A percentile compares a stretch with the other conserved stretches of the same genome.
Evolutionary conservation across 2,888 invertebrate genomes (phyloP).

Genomic region (Leptinotarsa tumamoca): DNA sequence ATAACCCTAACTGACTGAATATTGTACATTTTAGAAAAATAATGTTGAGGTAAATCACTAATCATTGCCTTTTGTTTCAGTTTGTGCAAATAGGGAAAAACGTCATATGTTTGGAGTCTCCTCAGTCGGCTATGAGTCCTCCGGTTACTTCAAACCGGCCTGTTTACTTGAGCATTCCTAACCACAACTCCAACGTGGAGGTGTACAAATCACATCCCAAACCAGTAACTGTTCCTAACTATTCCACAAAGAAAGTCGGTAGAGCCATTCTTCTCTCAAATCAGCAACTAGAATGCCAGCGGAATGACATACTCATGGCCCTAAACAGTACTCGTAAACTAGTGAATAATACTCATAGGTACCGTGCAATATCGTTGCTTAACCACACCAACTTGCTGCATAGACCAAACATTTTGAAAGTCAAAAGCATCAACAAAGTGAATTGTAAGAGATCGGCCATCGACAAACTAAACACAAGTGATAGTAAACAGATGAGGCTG

Average conservation of each 20-base stretch:
- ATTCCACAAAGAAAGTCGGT: slow-evolving; percentile 71
- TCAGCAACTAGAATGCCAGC: slow-evolving; percentile 61
- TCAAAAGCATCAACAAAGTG: slow-evolving; percentile 54
- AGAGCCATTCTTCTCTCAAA: slow-evolving; percentile 70
- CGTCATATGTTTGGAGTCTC: slow-evolving; percentile 56
- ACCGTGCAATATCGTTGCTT: slow-evolving; percentile 51
- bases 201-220: slow-evolving; percentile 71
- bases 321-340: slow-evolving; percentile 55
- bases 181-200: slow-evolving; percentile 55
- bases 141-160: slow-evolving; percentile 56
- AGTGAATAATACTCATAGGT: slow-evolving; percentile 49
- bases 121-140: slow-evolving; percentile 55
- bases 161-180: slow-evolving; percentile 59
- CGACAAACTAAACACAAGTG: slow-evolving; percentile 57
- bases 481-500: slow-evolving; percentile 59
- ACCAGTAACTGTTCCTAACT: slow-evolving; percentile 72
- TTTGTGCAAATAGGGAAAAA: slow-evolving; percentile 59
- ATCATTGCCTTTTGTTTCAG: slow-evolving; percentile 44
- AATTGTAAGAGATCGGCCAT: slow-evolving; percentile 58
- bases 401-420: slow-evolving; percentile 59
- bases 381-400: slow-evolving; percentile 50
- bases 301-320: slow-evolving; percentile 61
- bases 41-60: no score
- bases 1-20: no score
- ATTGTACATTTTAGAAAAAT: no score